A percentile compares a stretch with the other conserved stretches of the same genome.
phyloP scores from a whole-genome alignment of 2,113 vertebrate genomes.

The Amphilophus citrinellus region DNA sequence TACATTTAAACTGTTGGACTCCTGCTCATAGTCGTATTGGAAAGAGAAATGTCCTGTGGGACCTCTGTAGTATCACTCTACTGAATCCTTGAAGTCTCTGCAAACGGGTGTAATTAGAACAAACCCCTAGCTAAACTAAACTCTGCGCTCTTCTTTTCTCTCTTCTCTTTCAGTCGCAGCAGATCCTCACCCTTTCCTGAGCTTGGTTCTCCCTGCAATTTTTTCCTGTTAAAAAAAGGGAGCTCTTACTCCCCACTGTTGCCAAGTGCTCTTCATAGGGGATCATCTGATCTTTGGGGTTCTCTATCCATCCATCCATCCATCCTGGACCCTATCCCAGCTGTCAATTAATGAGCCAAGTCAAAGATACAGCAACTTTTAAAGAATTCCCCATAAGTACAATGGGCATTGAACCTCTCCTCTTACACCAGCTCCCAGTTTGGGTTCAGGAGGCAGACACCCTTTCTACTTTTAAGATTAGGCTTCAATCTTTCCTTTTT shows the following conservation, averaged over 20 bases:
- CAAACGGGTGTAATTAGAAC: not conserved
- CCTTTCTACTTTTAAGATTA: not conserved
- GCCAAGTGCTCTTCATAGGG: not conserved
- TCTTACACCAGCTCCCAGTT: not conserved
- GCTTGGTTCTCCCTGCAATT: not conserved
- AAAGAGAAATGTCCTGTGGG: not conserved
- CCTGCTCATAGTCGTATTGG: not conserved
- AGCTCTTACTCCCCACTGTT: not conserved
- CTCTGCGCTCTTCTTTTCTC: not conserved
- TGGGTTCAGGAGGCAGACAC: constrained; percentile 8
- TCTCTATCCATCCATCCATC: too few relatives aligned
- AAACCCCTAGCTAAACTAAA: not conserved
- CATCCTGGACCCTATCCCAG: not conserved
- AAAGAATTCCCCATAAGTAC: not conserved
- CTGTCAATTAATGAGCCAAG: constrained; percentile 3
- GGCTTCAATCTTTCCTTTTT: constrained; percentile 7
- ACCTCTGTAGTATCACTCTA: not conserved
- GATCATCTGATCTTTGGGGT: not conserved
- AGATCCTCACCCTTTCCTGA: not conserved
- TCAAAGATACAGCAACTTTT: not conserved
- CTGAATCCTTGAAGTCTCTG: not conserved
- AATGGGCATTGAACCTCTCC: not conserved
- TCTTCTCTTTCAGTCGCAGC: not conserved
- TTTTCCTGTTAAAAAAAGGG: not conserved
- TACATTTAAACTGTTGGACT: not conserved